A percentile compares a stretch with the other conserved stretches of the same genome.
Evolutionary conservation across 2,113 vertebrate species (phyloP).

Genomic region (Halcyon malimbica): DNA sequence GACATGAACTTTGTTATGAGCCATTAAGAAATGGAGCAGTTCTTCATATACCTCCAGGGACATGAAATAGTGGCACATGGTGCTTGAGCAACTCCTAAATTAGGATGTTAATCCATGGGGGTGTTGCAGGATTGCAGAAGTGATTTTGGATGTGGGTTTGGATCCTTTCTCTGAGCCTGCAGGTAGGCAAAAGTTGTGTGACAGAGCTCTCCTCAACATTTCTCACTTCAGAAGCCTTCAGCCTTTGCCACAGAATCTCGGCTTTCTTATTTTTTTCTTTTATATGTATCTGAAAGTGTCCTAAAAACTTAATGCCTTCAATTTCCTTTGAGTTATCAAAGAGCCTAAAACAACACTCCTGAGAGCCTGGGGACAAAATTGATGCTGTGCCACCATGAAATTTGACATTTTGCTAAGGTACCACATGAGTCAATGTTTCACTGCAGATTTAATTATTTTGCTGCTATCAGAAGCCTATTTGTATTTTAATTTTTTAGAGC

Average conservation of each 20-base stretch:
- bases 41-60: not conserved
- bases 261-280: not conserved
- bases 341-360: not conserved
- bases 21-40: not conserved
- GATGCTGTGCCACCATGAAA: not conserved
- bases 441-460: slow-evolving; percentile 26
- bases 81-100: not conserved
- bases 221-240: not conserved
- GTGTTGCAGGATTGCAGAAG: not conserved
- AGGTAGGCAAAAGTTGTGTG: not conserved
- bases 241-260: not conserved
- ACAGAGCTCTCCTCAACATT: not conserved
- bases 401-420: slow-evolving; percentile 30
- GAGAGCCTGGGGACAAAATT: not conserved
- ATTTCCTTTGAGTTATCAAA: slow-evolving; percentile 12
- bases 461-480: not conserved
- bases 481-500: not conserved
- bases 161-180: not conserved
- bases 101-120: not conserved
- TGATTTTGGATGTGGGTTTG: not conserved
- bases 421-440: not conserved
- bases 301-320: not conserved
- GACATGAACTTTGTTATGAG: not conserved
- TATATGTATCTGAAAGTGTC: not conserved
- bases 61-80: accelerated